These are phyloP conservation scores for Hiodon alosoides DNA, from an alignment of 2,113 vertebrate genomes.

Conservation along the genomic window DNA sequence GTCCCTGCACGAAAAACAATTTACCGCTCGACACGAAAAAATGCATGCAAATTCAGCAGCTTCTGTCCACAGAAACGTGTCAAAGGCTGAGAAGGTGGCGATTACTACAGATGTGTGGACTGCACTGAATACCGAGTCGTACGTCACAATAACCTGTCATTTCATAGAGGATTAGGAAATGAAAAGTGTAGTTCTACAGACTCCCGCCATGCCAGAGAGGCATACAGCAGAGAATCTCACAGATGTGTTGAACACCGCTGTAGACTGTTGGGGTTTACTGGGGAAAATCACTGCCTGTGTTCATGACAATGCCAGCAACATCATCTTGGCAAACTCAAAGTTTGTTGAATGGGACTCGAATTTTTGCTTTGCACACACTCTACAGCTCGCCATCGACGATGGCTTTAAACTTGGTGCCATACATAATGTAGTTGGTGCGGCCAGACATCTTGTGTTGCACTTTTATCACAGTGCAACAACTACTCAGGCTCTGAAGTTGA, in stretches of 20 bases:
- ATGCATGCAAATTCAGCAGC: too few species aligned
- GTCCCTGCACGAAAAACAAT: not conserved
- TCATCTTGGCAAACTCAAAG: not conserved
- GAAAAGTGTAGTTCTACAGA: not conserved
- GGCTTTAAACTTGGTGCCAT: constrained; percentile 6
- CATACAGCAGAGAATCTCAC: not conserved
- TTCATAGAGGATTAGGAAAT: constrained; percentile 3
- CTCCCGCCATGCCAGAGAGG: not conserved
- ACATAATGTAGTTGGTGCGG: not conserved
- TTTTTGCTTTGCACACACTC: constrained; percentile 11
- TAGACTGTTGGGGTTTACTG: not conserved
- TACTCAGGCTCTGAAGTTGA: not conserved
- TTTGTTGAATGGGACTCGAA: constrained; percentile 6
- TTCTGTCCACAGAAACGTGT: too few species aligned
- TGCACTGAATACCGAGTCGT: too few species aligned
- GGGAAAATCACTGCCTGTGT: constrained; percentile 1
- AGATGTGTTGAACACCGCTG: not conserved
- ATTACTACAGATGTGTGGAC: too few species aligned
- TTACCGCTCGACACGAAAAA: not conserved
- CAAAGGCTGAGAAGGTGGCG: too few species aligned
- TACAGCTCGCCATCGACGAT: constrained; percentile 10
- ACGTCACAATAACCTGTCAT: constrained; percentile 11
- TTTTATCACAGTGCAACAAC: constrained; percentile 11
- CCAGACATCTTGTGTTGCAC: not conserved
- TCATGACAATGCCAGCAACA: constrained; percentile 11